These are phyloP conservation scores for Ridgeia piscesae DNA, from an alignment of 1,140 invertebrate genomes.

Conservation along the genomic window DNA sequence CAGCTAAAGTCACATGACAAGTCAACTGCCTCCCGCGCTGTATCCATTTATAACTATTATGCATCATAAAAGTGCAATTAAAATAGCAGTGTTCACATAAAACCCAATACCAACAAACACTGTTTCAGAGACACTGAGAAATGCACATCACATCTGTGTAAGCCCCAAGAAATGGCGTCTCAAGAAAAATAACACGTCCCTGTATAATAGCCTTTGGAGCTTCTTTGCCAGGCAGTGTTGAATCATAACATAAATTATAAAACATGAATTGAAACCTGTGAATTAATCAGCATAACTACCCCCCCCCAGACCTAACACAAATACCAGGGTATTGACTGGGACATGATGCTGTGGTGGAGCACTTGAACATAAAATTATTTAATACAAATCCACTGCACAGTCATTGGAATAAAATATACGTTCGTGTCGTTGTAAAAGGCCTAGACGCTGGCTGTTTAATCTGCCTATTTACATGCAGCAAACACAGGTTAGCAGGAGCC, in stretches of 20 bases:
- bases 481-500: not conserved
- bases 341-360: not conserved
- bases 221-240: no score
- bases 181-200: not conserved
- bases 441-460: not conserved
- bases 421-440: not conserved
- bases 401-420: not conserved
- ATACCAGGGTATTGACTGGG: no score
- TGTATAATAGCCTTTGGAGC: not conserved
- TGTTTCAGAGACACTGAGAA: no score
- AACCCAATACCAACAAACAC: no score
- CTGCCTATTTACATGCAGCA: not conserved
- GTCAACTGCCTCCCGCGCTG: no score
- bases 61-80: no score
- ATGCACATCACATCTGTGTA: no score
- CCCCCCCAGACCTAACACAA: no score
- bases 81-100: no score
- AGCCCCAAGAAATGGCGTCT: not conserved
- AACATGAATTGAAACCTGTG: not conserved
- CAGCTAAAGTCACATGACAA: no score
- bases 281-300: not conserved
- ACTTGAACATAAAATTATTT: not conserved
- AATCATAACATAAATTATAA: no score
- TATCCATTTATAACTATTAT: no score
- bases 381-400: not conserved